Percentiles rank a stretch among this genome's conserved stretches.
Conservation (phyloP, 2,797 vertebrate genomes). For the Syngnathus rostellatus region DNA sequence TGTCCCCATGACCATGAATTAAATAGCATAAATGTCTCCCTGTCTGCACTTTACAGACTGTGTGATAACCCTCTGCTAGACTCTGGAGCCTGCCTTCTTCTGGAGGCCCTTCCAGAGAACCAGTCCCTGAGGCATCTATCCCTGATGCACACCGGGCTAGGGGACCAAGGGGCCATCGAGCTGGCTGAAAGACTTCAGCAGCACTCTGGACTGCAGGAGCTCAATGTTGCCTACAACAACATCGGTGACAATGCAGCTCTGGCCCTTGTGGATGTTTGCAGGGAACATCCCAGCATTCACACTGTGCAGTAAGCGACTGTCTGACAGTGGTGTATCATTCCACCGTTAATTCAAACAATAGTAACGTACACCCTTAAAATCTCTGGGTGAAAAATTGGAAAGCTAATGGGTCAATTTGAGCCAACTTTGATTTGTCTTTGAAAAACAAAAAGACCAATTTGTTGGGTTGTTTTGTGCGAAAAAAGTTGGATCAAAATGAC, state of each 20-base stretch:
- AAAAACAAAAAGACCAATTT: too few species aligned
- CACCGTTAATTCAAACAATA: not conserved
- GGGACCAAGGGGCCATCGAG: slow-evolving; percentile 68
- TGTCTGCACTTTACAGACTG: slow-evolving; percentile 30
- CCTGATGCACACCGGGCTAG: slow-evolving; percentile 83
- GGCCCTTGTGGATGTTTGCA: slow-evolving; percentile 78
- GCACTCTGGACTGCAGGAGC: slow-evolving; percentile 75
- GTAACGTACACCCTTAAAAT: not conserved
- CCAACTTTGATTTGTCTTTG: too few species aligned
- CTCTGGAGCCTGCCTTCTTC: slow-evolving; percentile 66
- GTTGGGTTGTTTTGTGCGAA: too few species aligned
- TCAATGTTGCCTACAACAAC: slow-evolving; percentile 90
- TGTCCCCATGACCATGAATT: not conserved
- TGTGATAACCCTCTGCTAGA: slow-evolving; percentile 80
- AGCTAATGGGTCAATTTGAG: too few species aligned
- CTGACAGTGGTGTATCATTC: not conserved
- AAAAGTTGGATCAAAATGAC: too few species aligned
- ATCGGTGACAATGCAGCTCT: slow-evolving; percentile 79
- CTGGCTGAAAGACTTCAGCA: slow-evolving; percentile 69
- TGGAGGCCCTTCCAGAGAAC: slow-evolving; percentile 78
- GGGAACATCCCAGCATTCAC: slow-evolving; percentile 76
- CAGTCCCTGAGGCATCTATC: slow-evolving; percentile 74
- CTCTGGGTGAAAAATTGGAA: not conserved
- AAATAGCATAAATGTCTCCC: not conserved
- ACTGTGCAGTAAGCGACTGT: slow-evolving; percentile 80